phyloP scores from a whole-genome alignment of 2,113 vertebrate species.

The Gallinago paraguaiae region DNA sequence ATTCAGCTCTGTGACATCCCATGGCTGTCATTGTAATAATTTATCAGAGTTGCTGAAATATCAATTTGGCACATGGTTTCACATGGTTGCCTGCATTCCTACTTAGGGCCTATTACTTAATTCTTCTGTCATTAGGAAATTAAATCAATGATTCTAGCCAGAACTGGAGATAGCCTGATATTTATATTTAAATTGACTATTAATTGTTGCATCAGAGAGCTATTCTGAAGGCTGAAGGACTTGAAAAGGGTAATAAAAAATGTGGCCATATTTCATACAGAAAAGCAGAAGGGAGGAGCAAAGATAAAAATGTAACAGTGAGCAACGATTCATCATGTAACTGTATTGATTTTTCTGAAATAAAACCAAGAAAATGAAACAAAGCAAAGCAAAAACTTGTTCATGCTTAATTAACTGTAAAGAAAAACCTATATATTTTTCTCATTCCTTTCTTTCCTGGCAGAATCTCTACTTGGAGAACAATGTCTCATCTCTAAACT shows the following conservation, averaged over 20 bases:
- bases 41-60: conserved; percentile 84
- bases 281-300: neutral
- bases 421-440: conserved; percentile 36
- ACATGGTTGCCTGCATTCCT: conserved; percentile 79
- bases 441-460: neutral
- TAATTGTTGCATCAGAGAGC: conserved; percentile 37
- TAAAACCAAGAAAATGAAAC: neutral
- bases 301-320: neutral
- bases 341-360: conserved; percentile 27
- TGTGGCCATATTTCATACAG: neutral
- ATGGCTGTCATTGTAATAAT: conserved; percentile 67
- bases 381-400: neutral
- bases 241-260: neutral
- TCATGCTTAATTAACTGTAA: conserved; percentile 48
- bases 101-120: conserved; percentile 78
- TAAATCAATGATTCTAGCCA: conserved; percentile 81
- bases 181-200: conserved; percentile 71
- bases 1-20: conserved; percentile 41
- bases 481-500: neutral
- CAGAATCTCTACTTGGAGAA: neutral
- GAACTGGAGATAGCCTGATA: conserved; percentile 70
- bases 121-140: conserved; percentile 87
- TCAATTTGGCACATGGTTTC: conserved; percentile 92
- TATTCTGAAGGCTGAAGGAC: neutral
- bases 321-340: neutral